Evolutionary conservation across 37 sponge, comb jelly and placozoan species (phyloP).

Genomic region (Eunapius fragilis): DNA sequence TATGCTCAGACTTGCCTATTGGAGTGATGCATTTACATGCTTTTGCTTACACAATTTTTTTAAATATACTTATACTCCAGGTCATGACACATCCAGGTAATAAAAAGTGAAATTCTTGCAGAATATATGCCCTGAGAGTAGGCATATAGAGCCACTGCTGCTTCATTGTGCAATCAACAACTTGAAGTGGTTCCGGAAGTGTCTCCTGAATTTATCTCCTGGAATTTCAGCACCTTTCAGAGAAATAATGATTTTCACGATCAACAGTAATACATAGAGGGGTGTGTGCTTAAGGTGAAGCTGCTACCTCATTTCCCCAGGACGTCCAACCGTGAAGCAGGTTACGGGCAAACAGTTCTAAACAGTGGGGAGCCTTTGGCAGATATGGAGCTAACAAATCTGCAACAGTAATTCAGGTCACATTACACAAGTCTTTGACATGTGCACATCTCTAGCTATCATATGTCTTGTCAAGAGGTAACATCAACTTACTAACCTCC

Average conservation of each 20-base stretch:
- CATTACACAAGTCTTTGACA: background rate
- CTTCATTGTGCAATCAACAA: background rate
- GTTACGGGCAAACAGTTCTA: constrained; percentile 84
- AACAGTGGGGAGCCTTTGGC: constrained; percentile 19
- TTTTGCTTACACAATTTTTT: no score
- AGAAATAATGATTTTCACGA: background rate
- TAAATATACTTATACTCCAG: no score
- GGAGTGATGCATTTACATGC: no score
- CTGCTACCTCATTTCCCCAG: constrained; percentile 83
- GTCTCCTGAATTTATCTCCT: background rate
- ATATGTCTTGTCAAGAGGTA: background rate
- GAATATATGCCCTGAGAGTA: no score
- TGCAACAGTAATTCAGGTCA: constrained; percentile 38
- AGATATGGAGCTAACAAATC: constrained; percentile 6
- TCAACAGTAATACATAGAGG: background rate
- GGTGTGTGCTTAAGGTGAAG: background rate
- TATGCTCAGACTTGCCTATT: no score
- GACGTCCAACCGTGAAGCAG: constrained; percentile 77
- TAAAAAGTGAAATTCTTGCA: no score
- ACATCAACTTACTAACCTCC: constrained; percentile 27
- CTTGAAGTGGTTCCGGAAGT: background rate
- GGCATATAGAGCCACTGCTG: background rate
- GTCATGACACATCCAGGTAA: no score
- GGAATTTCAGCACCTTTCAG: constrained; percentile 5
- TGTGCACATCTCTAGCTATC: background rate